phyloP scores from a whole-genome alignment of 2,888 invertebrate species.

The Eretmocerus hayati region DNA sequence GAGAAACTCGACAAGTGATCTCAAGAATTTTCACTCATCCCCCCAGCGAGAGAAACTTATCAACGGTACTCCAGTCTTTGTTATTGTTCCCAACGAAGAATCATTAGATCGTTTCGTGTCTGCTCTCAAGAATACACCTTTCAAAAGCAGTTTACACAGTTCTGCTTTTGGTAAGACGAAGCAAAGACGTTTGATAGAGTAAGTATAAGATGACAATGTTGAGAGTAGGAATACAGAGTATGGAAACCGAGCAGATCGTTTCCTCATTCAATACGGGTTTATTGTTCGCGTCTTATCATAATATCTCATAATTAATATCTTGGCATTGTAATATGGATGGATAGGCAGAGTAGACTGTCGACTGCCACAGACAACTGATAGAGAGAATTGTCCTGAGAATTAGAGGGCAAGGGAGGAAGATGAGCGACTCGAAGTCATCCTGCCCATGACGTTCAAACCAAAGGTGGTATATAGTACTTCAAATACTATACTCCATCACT shows the following conservation, averaged over 20 bases:
- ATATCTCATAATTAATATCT: slow-evolving; percentile 49
- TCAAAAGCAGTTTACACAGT: slow-evolving; percentile 12
- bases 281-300: slow-evolving; percentile 47
- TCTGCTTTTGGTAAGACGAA: slow-evolving; percentile 6
- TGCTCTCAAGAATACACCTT: neutral
- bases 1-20: too few relatives aligned
- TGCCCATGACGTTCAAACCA: slow-evolving; percentile 30
- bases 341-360: slow-evolving; percentile 43
- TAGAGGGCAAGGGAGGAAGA: slow-evolving; percentile 9
- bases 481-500: too few relatives aligned
- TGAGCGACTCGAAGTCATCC: slow-evolving; percentile 20
- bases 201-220: neutral
- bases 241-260: slow-evolving; percentile 27
- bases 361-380: slow-evolving; percentile 45
- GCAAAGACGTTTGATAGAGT: slow-evolving; percentile 4
- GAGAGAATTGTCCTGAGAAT: slow-evolving; percentile 38
- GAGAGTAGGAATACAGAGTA: neutral
- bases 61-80: too few relatives aligned
- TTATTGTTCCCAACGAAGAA: too few relatives aligned
- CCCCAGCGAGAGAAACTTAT: too few relatives aligned
- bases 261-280: slow-evolving; percentile 43
- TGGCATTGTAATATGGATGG: slow-evolving; percentile 47
- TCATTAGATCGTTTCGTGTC: too few relatives aligned
- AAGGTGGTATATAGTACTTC: too few relatives aligned
- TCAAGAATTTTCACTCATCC: too few relatives aligned